These are phyloP conservation scores for Coremacera marginata DNA, from an alignment of 2,888 invertebrate genomes.

Conservation along the genomic window DNA sequence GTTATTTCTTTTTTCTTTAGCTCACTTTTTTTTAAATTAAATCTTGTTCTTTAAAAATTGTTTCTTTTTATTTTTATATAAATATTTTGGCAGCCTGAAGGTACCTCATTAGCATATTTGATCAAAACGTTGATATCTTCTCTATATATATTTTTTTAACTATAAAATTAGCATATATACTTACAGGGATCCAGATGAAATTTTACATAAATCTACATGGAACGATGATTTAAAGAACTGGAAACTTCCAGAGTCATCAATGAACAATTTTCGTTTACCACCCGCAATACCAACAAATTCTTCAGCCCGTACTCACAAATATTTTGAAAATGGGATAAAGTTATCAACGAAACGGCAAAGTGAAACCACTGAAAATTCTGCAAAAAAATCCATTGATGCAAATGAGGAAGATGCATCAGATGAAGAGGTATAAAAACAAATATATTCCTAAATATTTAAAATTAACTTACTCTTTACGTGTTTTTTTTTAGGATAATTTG, in stretches of 20 bases:
- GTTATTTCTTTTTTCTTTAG: no score
- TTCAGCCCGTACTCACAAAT: slow-evolving; percentile 62
- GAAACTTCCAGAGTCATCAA: slow-evolving; percentile 77
- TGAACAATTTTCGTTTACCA: slow-evolving; percentile 78
- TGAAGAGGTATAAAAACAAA: neutral
- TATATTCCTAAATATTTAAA: neutral
- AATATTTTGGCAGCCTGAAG: no score
- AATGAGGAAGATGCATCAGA: neutral
- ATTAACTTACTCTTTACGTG: no score
- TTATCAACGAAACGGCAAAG: slow-evolving; percentile 21
- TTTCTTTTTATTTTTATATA: no score
- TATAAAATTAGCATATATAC: no score
- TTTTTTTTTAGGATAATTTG: slow-evolving; percentile 9
- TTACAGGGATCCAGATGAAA: slow-evolving; percentile 76
- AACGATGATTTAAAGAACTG: slow-evolving; percentile 80
- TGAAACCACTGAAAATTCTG: neutral
- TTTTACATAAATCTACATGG: slow-evolving; percentile 79
- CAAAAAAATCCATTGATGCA: neutral
- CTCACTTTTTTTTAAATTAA: no score
- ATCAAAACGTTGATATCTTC: no score
- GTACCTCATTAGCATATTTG: no score
- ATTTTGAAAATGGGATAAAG: slow-evolving; percentile 11
- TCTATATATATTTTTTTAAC: no score
- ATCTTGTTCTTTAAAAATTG: no score
- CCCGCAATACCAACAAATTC: slow-evolving; percentile 70